Evolutionary conservation across 2,888 invertebrate genomes (phyloP).

Genomic region (Hyalella azteca): DNA sequence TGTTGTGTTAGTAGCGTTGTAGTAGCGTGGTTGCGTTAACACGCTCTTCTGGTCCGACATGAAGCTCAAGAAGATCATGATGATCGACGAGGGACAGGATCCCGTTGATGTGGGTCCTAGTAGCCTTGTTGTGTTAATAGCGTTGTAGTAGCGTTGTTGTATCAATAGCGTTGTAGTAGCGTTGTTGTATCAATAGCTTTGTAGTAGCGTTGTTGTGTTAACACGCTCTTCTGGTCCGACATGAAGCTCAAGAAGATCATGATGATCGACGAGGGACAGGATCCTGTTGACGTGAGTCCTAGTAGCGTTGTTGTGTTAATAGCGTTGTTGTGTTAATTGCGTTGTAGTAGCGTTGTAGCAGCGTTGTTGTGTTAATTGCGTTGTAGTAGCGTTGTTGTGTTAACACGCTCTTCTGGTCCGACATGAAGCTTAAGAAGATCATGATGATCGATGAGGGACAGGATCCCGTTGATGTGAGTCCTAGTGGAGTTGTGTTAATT

Average conservation of each 20-base stretch:
- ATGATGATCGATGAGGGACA: constrained; percentile 83
- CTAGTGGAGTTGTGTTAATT: background rate
- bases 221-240: constrained; percentile 97
- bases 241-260: constrained; percentile 96
- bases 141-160: no score
- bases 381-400: no score
- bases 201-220: no score
- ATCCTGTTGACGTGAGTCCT: constrained; percentile 71
- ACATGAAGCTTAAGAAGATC: constrained; percentile 95
- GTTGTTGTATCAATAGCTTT: no score
- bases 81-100: constrained; percentile 81
- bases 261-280: constrained; percentile 80
- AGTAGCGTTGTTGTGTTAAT: background rate
- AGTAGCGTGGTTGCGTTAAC: no score
- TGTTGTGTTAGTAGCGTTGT: no score
- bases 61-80: constrained; percentile 92
- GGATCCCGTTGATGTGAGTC: constrained; percentile 73
- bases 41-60: constrained; percentile 98
- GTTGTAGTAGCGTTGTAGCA: no score
- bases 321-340: no score
- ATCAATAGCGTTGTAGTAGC: no score
- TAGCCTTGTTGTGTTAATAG: background rate
- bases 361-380: no score
- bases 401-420: constrained; percentile 97
- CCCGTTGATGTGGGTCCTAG: constrained; percentile 69